phyloP scores from a whole-genome alignment of 2,113 vertebrate genomes.

The Erythrolamprus reginae region DNA sequence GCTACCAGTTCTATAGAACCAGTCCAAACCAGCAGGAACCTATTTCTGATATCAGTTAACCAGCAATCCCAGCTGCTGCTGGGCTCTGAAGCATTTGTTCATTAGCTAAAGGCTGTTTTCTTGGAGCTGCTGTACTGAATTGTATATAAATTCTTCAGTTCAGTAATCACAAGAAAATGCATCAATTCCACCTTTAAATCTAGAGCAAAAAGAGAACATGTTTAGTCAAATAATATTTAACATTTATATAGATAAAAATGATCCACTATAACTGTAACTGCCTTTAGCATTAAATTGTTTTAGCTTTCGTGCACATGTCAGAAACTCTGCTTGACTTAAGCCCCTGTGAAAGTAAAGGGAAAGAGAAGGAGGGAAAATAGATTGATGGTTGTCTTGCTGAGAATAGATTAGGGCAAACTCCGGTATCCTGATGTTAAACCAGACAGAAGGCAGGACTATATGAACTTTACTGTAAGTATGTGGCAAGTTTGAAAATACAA shows the following conservation, averaged over 20 bases:
- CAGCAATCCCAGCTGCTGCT: not conserved
- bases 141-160: not conserved
- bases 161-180: not conserved
- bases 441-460: not conserved
- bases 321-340: not conserved
- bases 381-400: not conserved
- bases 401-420: not conserved
- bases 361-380: not conserved
- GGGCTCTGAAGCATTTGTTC: not conserved
- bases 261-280: too few species aligned
- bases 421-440: not conserved
- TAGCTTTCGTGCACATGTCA: not conserved
- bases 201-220: not conserved
- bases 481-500: not conserved
- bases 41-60: not conserved
- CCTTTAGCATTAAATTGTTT: not conserved
- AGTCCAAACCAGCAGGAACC: too few species aligned
- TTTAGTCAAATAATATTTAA: not conserved
- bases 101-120: not conserved
- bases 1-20: too few species aligned
- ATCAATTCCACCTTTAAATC: not conserved
- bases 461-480: not conserved
- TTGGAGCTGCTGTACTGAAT: not conserved
- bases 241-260: not conserved
- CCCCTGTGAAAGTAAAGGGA: not conserved